Evolutionary conservation across 2,888 invertebrate species (phyloP), one percentile per base, ranked within the genome.

Genomic region (Byasa hedistus): DNA sequence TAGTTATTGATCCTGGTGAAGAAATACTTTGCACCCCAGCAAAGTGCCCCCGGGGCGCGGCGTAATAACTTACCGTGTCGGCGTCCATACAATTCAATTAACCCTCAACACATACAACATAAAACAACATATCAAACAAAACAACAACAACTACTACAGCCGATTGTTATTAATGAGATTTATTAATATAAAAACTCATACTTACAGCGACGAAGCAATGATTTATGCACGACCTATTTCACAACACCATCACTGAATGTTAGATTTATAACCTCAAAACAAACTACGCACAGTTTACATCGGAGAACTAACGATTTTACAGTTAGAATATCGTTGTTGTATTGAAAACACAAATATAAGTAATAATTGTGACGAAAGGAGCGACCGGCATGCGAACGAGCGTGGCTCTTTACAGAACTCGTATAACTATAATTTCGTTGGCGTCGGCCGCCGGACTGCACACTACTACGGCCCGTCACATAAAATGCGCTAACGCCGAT

Each of bases 401-500:
- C 51, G 57, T 17, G 51, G 39, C 61, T 57, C 51, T 48, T 22
- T 39, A 51, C 61, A 51, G 36, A 61, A 57, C 61, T 48, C 57
- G 61, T 65, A 61, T 57, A 57, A 57, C 57, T 65, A 61, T 61
- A 65, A 44, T 24, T 61, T 21, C 27, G 24, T n/a, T 7, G 65
- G 59, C 65, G 57, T 52, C 55, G 23, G 60, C 61, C 39, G 62
- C 56, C 65, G 22, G 65, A n/a, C 64, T 27, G 64, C 65, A 60
- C 55, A 65, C 56, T 65, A 27, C 54, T 51, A 60, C 65, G 60
- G 60, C 56, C 60, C 65, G 65, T 60, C 65, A 65, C 55, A 54
- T 65, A 10, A 32, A 32, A 65, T 60, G 65, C 65, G 65, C 65
- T 65, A 52, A 65, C 65, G 65, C 65, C 65, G 65, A 61, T 65